These are phyloP conservation scores for Eubucco bourcierii DNA, from an alignment of 2,113 vertebrate genomes.

Conservation along the genomic window DNA sequence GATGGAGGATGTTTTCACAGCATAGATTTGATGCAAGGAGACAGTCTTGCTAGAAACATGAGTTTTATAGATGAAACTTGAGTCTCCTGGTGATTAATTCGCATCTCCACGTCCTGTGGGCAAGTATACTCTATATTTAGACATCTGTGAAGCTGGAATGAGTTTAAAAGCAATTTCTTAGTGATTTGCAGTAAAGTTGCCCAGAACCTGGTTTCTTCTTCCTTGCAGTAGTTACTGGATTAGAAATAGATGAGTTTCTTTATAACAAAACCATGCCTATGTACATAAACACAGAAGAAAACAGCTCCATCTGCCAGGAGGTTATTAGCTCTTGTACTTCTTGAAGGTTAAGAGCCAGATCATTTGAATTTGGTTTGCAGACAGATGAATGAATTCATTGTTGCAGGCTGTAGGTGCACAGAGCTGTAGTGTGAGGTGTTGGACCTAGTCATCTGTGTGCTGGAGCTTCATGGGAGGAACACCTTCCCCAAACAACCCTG, in stretches of 20 bases:
- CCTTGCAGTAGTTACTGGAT: not conserved
- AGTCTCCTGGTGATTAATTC: not conserved
- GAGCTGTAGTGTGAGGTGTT: not conserved
- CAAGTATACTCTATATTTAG: conserved; percentile 3
- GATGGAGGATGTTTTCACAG: not conserved
- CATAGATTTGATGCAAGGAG: conserved; percentile 3
- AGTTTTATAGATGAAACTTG: not conserved
- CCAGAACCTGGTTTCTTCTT: not conserved
- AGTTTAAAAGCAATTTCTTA: not conserved
- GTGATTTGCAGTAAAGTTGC: not conserved
- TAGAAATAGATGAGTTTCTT: not conserved
- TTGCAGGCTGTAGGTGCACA: not conserved
- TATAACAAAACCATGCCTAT: not conserved
- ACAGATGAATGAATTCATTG: not conserved
- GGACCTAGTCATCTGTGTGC: not conserved
- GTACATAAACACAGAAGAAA: not conserved
- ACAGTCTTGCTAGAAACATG: conserved; percentile 31
- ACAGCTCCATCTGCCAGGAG: fast-evolving
- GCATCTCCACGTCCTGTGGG: not conserved
- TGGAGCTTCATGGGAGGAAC: not conserved
- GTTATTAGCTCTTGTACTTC: not conserved
- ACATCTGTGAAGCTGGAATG: not conserved
- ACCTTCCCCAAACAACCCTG: not conserved
- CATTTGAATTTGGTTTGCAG: not conserved
- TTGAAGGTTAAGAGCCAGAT: not conserved